Percentiles rank a stretch among this genome's conserved stretches.
Conservation (phyloP, 2,888 invertebrate species). For the Cancer borealis region DNA sequence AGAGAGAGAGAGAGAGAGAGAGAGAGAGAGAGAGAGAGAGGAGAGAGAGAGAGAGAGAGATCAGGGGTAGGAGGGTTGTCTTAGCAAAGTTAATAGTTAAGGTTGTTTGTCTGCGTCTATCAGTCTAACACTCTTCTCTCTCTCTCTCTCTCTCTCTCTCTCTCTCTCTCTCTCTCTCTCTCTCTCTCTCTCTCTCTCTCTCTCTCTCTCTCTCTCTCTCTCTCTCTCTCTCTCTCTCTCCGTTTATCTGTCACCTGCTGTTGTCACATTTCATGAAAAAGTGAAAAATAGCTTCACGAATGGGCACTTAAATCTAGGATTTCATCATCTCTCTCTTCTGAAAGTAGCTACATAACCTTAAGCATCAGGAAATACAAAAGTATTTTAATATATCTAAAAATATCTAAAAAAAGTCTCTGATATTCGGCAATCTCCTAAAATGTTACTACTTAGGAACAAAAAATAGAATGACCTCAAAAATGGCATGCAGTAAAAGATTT, state of each 20-base stretch:
- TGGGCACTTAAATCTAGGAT: neutral
- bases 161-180: conserved; percentile 17
- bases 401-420: too few relatives aligned
- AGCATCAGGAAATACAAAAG: neutral
- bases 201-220: conserved; percentile 20
- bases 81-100: neutral
- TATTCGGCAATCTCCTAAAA: neutral
- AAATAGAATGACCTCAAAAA: too few relatives aligned
- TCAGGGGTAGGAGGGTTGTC: neutral
- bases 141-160: neutral
- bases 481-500: neutral
- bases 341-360: neutral
- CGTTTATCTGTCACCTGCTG: conserved; percentile 16
- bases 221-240: conserved; percentile 23
- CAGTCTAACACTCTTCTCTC: neutral
- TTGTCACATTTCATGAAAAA: neutral
- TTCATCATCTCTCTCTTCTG: neutral
- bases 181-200: conserved; percentile 20
- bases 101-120: neutral
- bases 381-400: neutral
- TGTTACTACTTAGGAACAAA: neutral
- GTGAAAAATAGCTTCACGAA: neutral
- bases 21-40: conserved; percentile 20
- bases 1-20: neutral
- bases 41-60: conserved; percentile 20